Conservation (phyloP, 2,888 invertebrate genomes). For the Coenonympha glycerion region DNA sequence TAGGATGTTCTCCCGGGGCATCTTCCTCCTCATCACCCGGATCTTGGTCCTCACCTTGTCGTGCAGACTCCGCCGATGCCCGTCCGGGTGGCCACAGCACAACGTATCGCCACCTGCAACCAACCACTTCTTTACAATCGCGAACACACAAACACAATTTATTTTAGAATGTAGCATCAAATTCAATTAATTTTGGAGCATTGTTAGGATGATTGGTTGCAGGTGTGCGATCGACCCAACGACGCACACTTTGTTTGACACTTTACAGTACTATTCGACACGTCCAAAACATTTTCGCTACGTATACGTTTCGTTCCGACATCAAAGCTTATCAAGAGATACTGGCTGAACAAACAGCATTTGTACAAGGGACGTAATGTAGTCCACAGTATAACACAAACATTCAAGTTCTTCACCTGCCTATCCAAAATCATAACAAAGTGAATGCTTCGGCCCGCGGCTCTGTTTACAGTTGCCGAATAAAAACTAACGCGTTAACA, state of each 20-base stretch:
- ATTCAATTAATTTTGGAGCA: not conserved
- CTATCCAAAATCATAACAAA: too few species aligned
- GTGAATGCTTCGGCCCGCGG: too few species aligned
- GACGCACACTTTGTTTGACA: not conserved
- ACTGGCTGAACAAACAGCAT: too few species aligned
- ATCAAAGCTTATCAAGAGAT: too few species aligned
- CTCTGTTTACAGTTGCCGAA: too few species aligned
- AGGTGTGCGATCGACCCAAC: conserved; percentile 9
- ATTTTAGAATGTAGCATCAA: not conserved
- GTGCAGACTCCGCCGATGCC: conserved; percentile 58
- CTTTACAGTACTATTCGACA: too few species aligned
- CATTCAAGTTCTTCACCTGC: too few species aligned
- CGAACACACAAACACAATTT: conserved; percentile 22
- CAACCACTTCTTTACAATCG: conserved; percentile 46
- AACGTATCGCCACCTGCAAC: conserved; percentile 67
- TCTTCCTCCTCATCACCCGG: conserved; percentile 42
- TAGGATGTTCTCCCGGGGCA: conserved; percentile 59
- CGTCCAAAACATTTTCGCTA: too few species aligned
- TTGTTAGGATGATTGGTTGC: conserved; percentile 23
- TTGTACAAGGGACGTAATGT: too few species aligned
- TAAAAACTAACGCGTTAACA: conserved; percentile 1
- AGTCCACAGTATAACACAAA: too few species aligned
- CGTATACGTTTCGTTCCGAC: too few species aligned
- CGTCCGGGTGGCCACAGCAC: conserved; percentile 48
- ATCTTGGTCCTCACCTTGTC: conserved; percentile 50